Evolutionary conservation across 1,140 invertebrate species (phyloP).

Genomic region (Mizuhopecten yessoensis): DNA sequence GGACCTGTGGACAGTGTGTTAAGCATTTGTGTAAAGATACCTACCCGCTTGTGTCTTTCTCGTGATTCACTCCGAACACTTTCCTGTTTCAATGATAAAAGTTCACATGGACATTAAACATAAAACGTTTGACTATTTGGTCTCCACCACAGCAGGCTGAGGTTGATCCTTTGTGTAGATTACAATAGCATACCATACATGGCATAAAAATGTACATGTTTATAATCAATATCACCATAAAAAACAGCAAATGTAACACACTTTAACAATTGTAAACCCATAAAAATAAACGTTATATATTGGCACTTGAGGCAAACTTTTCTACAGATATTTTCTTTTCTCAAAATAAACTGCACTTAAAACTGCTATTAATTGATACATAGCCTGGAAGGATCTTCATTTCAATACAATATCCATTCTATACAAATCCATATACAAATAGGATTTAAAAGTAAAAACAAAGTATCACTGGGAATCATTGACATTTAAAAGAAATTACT

Average conservation of each 20-base stretch:
- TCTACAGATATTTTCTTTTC: too few relatives aligned
- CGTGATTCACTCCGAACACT: slow-evolving; percentile 50
- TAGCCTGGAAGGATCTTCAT: neutral
- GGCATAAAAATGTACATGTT: too few relatives aligned
- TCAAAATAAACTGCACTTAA: too few relatives aligned
- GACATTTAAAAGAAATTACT: too few relatives aligned
- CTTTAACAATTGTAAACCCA: neutral
- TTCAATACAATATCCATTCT: neutral
- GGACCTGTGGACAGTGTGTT: neutral
- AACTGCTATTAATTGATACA: neutral
- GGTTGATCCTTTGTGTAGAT: neutral
- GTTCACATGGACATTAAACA: slow-evolving; percentile 38
- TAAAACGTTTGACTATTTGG: neutral
- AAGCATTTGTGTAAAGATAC: neutral
- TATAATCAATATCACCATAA: neutral
- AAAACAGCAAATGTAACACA: neutral
- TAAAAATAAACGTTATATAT: neutral
- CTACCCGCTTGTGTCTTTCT: slow-evolving; percentile 52
- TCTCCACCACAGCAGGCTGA: slow-evolving; percentile 6
- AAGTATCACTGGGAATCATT: too few relatives aligned
- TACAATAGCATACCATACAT: neutral
- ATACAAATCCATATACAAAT: neutral
- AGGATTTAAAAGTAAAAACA: neutral
- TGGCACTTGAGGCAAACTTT: too few relatives aligned
- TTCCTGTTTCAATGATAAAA: slow-evolving; percentile 46